phyloP scores from a whole-genome alignment of 1,140 invertebrate genomes.

The Radopholus similis region DNA sequence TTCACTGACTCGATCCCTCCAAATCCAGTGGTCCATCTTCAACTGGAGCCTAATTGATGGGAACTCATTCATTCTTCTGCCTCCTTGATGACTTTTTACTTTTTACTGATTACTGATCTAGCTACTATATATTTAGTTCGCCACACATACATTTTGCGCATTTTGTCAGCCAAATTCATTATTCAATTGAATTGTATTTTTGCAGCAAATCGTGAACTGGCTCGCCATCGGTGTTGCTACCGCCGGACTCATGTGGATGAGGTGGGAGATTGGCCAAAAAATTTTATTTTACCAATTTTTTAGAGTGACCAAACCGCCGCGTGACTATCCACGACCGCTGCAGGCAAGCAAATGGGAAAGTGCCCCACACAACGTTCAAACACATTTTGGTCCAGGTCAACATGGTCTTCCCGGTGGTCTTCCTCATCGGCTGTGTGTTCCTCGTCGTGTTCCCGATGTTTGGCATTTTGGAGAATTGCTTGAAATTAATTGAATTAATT shows the following conservation, averaged over 20 bases:
- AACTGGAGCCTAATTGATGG: too few relatives aligned
- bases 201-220: slow-evolving; percentile 87
- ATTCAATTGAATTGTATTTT: slow-evolving; percentile 73
- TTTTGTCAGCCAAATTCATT: too few relatives aligned
- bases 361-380: too few relatives aligned
- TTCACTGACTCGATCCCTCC: too few relatives aligned
- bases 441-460: slow-evolving; percentile 89
- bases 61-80: too few relatives aligned
- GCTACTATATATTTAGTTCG: too few relatives aligned
- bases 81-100: background rate
- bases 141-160: too few relatives aligned
- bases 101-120: background rate
- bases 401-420: slow-evolving; percentile 77
- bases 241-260: slow-evolving; percentile 81
- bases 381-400: too few relatives aligned
- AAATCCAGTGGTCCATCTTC: too few relatives aligned
- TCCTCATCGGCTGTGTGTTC: slow-evolving; percentile 82
- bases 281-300: slow-evolving; percentile 22
- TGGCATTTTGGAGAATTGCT: background rate
- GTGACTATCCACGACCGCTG: slow-evolving; percentile 42
- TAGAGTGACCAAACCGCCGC: slow-evolving; percentile 34
- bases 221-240: slow-evolving; percentile 93
- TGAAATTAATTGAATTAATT: background rate
- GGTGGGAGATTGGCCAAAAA: slow-evolving; percentile 68
- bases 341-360: too few relatives aligned